Conservation (phyloP, 2,113 vertebrate species). For the Hoplias malabaricus region DNA sequence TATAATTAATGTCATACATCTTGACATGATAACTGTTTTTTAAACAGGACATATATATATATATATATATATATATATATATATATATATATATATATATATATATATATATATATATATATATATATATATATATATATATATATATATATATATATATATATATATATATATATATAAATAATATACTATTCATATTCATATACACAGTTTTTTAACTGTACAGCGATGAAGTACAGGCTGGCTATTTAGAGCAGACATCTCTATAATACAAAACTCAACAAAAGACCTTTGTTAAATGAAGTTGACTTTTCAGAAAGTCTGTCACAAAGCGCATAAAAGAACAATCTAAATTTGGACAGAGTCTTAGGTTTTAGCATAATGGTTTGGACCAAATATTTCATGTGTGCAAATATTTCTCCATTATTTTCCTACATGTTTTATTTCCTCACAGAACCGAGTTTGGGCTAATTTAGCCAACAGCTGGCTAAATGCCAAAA, state of each 20-base stretch:
- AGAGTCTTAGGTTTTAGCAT: conserved; percentile 6
- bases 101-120: conserved; percentile 40
- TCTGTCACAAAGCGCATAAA: conserved; percentile 6
- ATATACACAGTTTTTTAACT: conserved; percentile 72
- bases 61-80: conserved; percentile 66
- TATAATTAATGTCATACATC: conserved; percentile 66
- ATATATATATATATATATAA: background rate
- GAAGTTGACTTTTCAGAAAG: conserved; percentile 6
- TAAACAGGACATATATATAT: conserved; percentile 68
- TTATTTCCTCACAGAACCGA: background rate
- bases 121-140: background rate
- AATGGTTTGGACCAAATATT: conserved; percentile 1
- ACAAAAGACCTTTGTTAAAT: conserved; percentile 19
- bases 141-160: background rate
- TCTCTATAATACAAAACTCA: conserved; percentile 58
- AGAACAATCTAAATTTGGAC: background rate
- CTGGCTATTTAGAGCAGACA: conserved; percentile 62
- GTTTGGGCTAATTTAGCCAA: background rate
- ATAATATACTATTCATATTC: conserved; percentile 71
- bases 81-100: conserved; percentile 65
- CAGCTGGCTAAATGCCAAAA: background rate
- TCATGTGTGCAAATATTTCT: background rate
- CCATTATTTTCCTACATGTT: background rate
- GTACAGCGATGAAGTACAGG: conserved; percentile 64
- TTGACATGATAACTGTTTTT: conserved; percentile 70